Evolutionary conservation across 2,888 invertebrate genomes (phyloP), one percentile per base, ranked within the genome.

Genomic region (Macropis europaea): DNA sequence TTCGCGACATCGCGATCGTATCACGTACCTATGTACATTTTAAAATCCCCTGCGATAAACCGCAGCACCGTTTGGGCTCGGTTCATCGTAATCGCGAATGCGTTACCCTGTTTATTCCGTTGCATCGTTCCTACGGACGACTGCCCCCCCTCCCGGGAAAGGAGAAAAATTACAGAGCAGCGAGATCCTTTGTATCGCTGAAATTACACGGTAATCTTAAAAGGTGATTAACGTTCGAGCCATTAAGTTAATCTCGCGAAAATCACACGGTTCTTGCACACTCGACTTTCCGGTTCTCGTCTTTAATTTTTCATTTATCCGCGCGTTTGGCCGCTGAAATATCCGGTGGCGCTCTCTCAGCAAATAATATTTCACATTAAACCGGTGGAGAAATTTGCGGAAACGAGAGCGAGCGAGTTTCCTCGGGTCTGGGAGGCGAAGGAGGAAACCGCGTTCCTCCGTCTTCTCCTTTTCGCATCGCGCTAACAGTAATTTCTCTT

Each of bases 201-300:
- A 22, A 19, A 50, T 50, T 24, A 11, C 19, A 32, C 17, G 32
- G 26, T 26, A 43, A 52, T 40, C 34, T 61, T 52, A 17, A 61
- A 52, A 17, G 6, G n/a, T 22, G 42, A 52, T 53, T 43, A 52
- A 61, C 28, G 43, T 34, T 17, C 30, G 11, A 28, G 61, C 17
- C 34, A 42, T 52, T 61, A 42, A 43, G 15, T 43, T 17, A 52
- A 52, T 40, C 43, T 34, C 15, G 24, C 13, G 43, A 42, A 30
- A 52, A 61, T 43, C 9, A 24, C 45, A 7, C 17, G 17, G 9
- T 22, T 15, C 7, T 34, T 50, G 19, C 34, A 34, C 22, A 32
- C 22, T 11, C 11, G 4, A 28, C 13, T 13, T 11, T 38, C 11
- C 26, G 11, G 9, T 36, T 24, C n/a, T n/a, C 19, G 2, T 7